These are phyloP conservation scores for Erinaceus europaeus DNA, from an alignment of 2,113 vertebrate genomes.

Conservation along the genomic window DNA sequence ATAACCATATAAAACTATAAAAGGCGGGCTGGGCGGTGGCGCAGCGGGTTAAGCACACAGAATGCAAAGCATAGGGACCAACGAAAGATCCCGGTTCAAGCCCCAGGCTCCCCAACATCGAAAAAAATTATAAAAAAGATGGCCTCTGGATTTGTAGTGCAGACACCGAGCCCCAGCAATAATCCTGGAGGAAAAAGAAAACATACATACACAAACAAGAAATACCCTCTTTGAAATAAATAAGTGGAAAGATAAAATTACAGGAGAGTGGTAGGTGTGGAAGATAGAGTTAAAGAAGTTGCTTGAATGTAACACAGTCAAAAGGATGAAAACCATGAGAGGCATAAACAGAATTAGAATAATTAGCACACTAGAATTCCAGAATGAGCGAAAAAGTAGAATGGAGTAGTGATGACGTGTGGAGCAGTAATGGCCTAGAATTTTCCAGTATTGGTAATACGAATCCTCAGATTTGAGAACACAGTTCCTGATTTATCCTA, in stretches of 20 bases:
- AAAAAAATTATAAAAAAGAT: too few relatives aligned
- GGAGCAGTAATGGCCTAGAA: neutral
- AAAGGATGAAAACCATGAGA: neutral
- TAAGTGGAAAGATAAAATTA: neutral
- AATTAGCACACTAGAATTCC: neutral
- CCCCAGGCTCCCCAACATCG: too few relatives aligned
- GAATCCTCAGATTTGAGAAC: neutral
- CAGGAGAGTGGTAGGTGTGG: neutral
- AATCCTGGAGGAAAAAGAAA: neutral
- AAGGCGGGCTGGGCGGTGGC: too few relatives aligned
- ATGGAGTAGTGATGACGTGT: neutral
- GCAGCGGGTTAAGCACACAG: too few relatives aligned
- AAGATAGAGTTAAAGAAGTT: neutral
- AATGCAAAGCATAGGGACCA: too few relatives aligned
- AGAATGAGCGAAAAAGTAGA: neutral
- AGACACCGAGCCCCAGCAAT: neutral
- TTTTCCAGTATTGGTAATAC: neutral
- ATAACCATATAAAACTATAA: neutral
- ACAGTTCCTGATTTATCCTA: neutral
- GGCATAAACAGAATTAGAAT: neutral
- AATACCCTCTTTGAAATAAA: neutral
- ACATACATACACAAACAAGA: neutral
- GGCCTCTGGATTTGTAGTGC: neutral
- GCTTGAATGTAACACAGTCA: neutral
- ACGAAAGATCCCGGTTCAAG: too few relatives aligned